These are phyloP conservation scores for Glomeris maerens DNA, from an alignment of 1,140 invertebrate species.

Conservation along the genomic window DNA sequence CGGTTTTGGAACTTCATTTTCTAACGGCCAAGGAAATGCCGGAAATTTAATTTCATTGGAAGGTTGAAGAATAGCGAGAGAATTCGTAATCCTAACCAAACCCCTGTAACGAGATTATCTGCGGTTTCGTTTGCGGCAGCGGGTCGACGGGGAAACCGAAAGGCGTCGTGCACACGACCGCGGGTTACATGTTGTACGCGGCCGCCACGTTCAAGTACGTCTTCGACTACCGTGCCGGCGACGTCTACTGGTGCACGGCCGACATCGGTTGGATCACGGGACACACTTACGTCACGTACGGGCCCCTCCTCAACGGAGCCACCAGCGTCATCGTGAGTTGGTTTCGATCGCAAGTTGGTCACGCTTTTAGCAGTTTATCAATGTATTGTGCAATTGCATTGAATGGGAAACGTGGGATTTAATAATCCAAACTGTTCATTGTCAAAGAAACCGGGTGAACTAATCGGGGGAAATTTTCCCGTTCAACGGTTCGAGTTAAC, in stretches of 20 bases:
- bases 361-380: too few species aligned
- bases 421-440: neutral
- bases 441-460: neutral
- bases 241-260: constrained; percentile 98
- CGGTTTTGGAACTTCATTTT: too few species aligned
- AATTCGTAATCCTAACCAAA: too few species aligned
- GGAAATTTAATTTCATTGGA: too few species aligned
- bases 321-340: constrained; percentile 70
- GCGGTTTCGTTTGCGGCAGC: too few species aligned
- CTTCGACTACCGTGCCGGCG: constrained; percentile 81
- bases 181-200: constrained; percentile 82
- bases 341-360: too few species aligned
- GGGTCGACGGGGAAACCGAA: constrained; percentile 96
- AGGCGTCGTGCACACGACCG: constrained; percentile 86
- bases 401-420: neutral
- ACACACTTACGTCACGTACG: constrained; percentile 91
- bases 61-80: too few species aligned
- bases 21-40: too few species aligned
- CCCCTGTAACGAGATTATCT: too few species aligned
- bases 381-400: too few species aligned
- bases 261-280: constrained; percentile 98
- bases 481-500: neutral
- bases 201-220: constrained; percentile 83
- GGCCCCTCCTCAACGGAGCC: constrained; percentile 81
- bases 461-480: neutral